Conservation (phyloP, 2,888 invertebrate genomes). For the Mylabris sibirica region DNA sequence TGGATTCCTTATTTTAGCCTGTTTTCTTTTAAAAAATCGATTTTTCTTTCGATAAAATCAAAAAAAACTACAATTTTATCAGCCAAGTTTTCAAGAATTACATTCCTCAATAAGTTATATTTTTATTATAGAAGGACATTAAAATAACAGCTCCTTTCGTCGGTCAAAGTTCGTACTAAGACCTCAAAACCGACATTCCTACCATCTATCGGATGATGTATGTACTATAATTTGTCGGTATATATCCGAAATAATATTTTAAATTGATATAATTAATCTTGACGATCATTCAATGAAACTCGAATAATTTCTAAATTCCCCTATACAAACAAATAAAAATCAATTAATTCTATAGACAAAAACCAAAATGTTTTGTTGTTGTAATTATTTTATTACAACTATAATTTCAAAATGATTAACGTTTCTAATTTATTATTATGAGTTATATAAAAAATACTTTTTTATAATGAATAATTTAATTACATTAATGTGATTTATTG, state of each 20-base stretch:
- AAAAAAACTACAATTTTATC: no score
- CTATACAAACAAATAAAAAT: constrained; percentile 6
- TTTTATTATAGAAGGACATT: background rate
- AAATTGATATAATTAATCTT: background rate
- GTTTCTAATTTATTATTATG: background rate
- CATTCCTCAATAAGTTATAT: background rate
- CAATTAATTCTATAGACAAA: background rate
- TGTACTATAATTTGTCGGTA: constrained; percentile 14
- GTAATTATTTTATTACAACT: background rate
- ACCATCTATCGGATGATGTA: constrained; percentile 27
- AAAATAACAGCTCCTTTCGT: constrained; percentile 23
- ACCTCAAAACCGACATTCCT: constrained; percentile 12
- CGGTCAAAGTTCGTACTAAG: constrained; percentile 24
- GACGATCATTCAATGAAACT: background rate
- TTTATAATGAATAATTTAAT: constrained; percentile 2
- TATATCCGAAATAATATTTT: constrained; percentile 12
- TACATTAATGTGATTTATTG: background rate
- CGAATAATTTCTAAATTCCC: background rate
- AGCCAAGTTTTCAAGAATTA: background rate
- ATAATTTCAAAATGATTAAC: background rate
- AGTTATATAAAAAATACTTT: background rate
- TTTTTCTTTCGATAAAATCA: no score
- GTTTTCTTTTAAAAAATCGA: background rate
- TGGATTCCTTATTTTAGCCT: no score
- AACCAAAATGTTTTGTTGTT: background rate